Evolutionary conservation across 1,140 invertebrate species (phyloP).

Genomic region (Drosophila melanogaster): DNA sequence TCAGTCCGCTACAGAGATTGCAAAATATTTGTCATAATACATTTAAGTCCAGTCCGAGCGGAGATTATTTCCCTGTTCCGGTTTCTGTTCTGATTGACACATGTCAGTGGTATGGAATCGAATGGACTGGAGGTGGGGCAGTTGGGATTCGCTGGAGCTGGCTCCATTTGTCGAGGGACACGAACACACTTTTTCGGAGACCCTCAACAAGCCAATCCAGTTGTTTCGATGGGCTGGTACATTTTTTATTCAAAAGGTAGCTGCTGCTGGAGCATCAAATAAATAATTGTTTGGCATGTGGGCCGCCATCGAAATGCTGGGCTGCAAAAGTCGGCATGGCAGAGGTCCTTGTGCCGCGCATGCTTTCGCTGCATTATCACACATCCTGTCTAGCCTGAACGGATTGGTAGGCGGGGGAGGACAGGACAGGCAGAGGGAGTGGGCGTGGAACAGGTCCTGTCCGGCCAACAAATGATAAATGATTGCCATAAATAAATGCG

Average conservation of each 20-base stretch:
- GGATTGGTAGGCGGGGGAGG: not conserved
- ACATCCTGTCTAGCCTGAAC: constrained; percentile 54
- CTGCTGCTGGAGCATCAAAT: constrained; percentile 51
- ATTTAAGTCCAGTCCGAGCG: constrained; percentile 77
- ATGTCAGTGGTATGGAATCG: constrained; percentile 40
- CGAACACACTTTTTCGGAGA: too few relatives aligned
- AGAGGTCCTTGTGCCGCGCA: constrained; percentile 19
- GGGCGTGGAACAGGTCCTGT: constrained; percentile 27
- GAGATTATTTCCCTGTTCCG: constrained; percentile 71
- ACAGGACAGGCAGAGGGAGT: not conserved
- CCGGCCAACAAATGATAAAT: constrained; percentile 65
- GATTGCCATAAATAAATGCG: constrained; percentile 73
- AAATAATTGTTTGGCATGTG: constrained; percentile 63
- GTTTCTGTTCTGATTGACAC: constrained; percentile 70
- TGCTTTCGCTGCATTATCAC: constrained; percentile 66
- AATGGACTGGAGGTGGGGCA: constrained; percentile 15
- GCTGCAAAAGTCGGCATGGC: constrained; percentile 34
- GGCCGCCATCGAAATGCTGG: constrained; percentile 26
- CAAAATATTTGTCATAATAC: constrained; percentile 82
- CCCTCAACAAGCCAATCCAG: not conserved
- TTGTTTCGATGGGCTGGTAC: constrained; percentile 27
- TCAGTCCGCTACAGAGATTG: constrained; percentile 54
- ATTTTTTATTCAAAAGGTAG: constrained; percentile 66
- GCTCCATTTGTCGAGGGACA: constrained; percentile 1
- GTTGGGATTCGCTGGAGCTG: not conserved